Percentiles rank a stretch among this genome's conserved stretches.
phyloP scores from a whole-genome alignment of 2,888 invertebrate genomes.

The Caenorhabditis parvicauda region DNA sequence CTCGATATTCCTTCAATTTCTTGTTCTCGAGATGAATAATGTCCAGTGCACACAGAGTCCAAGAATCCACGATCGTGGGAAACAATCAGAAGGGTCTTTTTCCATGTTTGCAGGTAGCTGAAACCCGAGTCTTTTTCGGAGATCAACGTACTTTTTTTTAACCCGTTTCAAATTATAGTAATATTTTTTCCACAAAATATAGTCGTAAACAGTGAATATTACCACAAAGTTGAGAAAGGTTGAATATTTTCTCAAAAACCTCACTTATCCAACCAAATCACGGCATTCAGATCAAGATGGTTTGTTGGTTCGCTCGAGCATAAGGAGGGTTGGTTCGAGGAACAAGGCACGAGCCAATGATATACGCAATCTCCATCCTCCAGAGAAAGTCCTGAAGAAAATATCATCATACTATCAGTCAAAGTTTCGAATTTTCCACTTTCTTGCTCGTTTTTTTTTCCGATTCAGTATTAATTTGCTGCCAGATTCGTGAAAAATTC shows the following conservation, averaged over 20 bases:
- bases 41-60: constrained; percentile 98
- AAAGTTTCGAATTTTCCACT: constrained; percentile 35
- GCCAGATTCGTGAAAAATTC: too few relatives aligned
- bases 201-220: not conserved
- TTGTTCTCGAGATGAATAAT: constrained; percentile 93
- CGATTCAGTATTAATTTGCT: not conserved
- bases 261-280: constrained; percentile 98
- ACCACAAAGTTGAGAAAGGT: too few relatives aligned
- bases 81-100: constrained; percentile 93
- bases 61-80: constrained; percentile 99
- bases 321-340: constrained; percentile 90
- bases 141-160: not conserved
- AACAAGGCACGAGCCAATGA: constrained; percentile 75
- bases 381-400: constrained; percentile 69
- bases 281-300: constrained; percentile 97
- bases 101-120: constrained; percentile 94
- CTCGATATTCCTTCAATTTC: constrained; percentile 92
- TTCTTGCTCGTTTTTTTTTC: not conserved
- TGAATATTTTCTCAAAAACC: constrained; percentile 56
- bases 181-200: not conserved
- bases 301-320: constrained; percentile 98
- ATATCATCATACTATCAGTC: too few relatives aligned
- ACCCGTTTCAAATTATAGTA: not conserved
- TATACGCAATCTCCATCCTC: constrained; percentile 93
- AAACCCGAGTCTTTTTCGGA: constrained; percentile 33